Evolutionary conservation across 2,797 vertebrate genomes (phyloP), one percentile per base, ranked within the genome.

Genomic region (Erethizon dorsatum): DNA sequence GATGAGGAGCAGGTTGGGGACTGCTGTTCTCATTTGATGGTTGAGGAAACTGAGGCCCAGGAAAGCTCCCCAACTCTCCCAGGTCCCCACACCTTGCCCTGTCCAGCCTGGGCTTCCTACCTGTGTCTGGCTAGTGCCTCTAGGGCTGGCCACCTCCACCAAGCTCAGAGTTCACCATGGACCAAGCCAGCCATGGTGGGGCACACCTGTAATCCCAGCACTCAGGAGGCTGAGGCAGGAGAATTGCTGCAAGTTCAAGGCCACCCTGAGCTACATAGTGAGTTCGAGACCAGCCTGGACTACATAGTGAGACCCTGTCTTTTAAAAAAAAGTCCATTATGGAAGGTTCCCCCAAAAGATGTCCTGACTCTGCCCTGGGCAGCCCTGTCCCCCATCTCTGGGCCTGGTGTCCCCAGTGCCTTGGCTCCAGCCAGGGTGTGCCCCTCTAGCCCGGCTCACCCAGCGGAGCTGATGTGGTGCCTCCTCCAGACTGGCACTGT

Each of bases 401-500:
- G 57, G 17, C 56, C 56, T 10, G 26, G 65, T 2, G 26, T 11
- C 33, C 28, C 52, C 37, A n/a, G 13, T 10, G 56, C 54, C 31
- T 33, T 54, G 17, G 50, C 77, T 33, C 31, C 31, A n/a, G 8
- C 24, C 77, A 20, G 75, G 22, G 28, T 10, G 15, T 14, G 15
- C 26, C 15, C 47, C 24, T 2, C 47, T 4, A 31, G 28, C 77
- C 77, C 4, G 33, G 33, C 65, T 24, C 0, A 0, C 18, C 17
- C 0, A 8, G 82, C 59, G 0, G 18, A 5, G 7, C 56, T 33
- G 61, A 37, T 0, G 0, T 2, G 1, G 26, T 1, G 1, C 8
- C 2, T 56, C 33, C 47, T 63, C 37, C 90, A 97, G 97, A 86
- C 3, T 96, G 63, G 26, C 6, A 2, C 5, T 10, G 0, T 97